Evolutionary conservation across 1,140 invertebrate species (phyloP), one percentile per base, ranked within the genome.

Genomic region (Gerris buenoi): DNA sequence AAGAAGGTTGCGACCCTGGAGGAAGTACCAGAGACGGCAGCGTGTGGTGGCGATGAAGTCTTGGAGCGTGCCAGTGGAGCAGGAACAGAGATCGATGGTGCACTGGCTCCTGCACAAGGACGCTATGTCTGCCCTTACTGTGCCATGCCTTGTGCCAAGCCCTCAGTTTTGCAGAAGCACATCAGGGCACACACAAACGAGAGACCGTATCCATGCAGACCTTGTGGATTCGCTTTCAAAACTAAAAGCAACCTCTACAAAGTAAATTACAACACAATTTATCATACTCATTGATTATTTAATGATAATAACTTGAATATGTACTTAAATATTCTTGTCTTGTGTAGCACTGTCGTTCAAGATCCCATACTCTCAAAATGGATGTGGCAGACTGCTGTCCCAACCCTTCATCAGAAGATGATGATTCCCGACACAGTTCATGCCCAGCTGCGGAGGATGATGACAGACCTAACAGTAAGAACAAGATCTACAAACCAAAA

Each of bases 181-280:
- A 90, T 95, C 73, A 84, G 92, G 72, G 85, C 91, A 68, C 90
- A 95, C 79, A 89, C 91, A n/a, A 93, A 94, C 74, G 92, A 95
- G 77, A 83, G 93, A 63, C 92, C 92, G 25, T 96, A 87, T 80
- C 92, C 92, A 15, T 96, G 93, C 79, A 78, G 83, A 62, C 85
- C 86, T 25, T 96, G 93, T 77, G 91, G 90, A 64, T 91, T 95
- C 77, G 88, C 90, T 65, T 95, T 95, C 79, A 96, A 96, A 77
- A 96, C 93, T 1, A 92, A 92, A 75, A 94, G 91, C 71, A 96
- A 96, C 77, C 81, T 95, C 66, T 93, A 93, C 76, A 96, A 95
- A 18, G 33, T 46, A 46, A 10, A n/a, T n/a, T n/a, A n/a, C n/a
- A n/a, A n/a, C n/a, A n/a, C n/a, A n/a, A n/a, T n/a, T n/a, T n/a